Conservation (phyloP, 2,797 vertebrate species). For the Decapterus maruadsi region DNA sequence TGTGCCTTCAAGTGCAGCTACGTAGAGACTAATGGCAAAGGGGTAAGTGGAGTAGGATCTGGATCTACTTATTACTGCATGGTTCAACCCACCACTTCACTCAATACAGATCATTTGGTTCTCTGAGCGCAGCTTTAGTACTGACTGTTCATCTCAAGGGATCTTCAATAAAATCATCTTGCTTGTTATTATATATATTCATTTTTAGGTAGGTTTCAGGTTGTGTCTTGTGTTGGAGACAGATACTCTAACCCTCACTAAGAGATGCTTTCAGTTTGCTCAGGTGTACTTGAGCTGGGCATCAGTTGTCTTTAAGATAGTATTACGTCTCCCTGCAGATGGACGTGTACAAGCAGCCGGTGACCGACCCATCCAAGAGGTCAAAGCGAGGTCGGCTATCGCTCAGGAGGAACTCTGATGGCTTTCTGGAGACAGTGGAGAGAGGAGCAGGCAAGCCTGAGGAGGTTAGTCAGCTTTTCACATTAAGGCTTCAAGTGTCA, state of each 20-base stretch:
- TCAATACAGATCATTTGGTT: no score
- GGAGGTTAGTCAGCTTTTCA: constrained; percentile 72
- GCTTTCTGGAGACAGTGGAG: constrained; percentile 84
- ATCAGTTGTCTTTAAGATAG: background rate
- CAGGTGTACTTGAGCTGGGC: background rate
- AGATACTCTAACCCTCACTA: background rate
- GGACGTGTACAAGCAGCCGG: constrained; percentile 87
- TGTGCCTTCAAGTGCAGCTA: constrained; percentile 89
- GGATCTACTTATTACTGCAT: background rate
- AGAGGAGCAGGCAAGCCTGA: constrained; percentile 85
- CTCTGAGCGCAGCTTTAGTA: no score
- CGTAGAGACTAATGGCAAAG: constrained; percentile 85
- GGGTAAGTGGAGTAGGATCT: constrained; percentile 65
- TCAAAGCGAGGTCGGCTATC: constrained; percentile 85
- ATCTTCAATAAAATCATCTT: background rate
- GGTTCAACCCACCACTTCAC: no score
- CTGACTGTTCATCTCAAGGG: no score
- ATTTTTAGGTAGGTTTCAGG: background rate
- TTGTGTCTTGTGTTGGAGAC: background rate
- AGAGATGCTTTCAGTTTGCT: background rate
- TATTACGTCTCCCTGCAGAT: constrained; percentile 71
- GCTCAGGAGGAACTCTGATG: constrained; percentile 84
- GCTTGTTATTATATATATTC: background rate
- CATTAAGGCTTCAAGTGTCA: background rate
- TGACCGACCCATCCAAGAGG: constrained; percentile 85